phyloP scores from a whole-genome alignment of 1,140 invertebrate genomes.

The Formica selysi region DNA sequence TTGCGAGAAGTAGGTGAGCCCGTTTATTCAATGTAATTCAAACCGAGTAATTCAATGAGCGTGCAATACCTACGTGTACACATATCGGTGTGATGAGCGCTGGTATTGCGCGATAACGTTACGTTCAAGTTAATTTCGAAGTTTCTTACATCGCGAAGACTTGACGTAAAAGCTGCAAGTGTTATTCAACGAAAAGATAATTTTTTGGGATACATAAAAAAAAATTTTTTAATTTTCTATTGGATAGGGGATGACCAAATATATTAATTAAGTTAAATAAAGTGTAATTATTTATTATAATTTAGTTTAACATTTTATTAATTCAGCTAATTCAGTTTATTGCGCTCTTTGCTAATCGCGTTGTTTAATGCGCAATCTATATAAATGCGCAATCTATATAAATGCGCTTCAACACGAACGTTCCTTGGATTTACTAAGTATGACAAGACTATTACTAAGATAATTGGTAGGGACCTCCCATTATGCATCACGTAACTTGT shows the following conservation, averaged over 20 bases:
- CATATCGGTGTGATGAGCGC: neutral
- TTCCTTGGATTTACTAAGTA: neutral
- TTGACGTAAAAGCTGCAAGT: neutral
- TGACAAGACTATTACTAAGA: constrained; percentile 5
- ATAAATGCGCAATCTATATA: neutral
- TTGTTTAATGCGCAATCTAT: neutral
- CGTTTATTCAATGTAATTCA: constrained; percentile 37
- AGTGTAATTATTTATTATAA: no score
- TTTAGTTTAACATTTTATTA: neutral
- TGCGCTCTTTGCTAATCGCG: neutral
- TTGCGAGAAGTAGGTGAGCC: neutral
- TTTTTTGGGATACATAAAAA: neutral
- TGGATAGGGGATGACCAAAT: no score
- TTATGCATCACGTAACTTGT: constrained; percentile 26
- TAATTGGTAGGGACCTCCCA: constrained; percentile 31
- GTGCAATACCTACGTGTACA: neutral
- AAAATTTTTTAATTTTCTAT: neutral
- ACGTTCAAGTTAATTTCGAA: neutral
- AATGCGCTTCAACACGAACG: neutral
- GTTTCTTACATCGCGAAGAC: neutral
- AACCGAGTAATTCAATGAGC: constrained; percentile 43
- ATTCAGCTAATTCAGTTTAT: neutral
- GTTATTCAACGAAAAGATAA: neutral
- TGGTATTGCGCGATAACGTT: neutral
- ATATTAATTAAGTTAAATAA: no score